phyloP scores from a whole-genome alignment of 23 tunicate genomes.

The Clavelina lepadiformis region DNA sequence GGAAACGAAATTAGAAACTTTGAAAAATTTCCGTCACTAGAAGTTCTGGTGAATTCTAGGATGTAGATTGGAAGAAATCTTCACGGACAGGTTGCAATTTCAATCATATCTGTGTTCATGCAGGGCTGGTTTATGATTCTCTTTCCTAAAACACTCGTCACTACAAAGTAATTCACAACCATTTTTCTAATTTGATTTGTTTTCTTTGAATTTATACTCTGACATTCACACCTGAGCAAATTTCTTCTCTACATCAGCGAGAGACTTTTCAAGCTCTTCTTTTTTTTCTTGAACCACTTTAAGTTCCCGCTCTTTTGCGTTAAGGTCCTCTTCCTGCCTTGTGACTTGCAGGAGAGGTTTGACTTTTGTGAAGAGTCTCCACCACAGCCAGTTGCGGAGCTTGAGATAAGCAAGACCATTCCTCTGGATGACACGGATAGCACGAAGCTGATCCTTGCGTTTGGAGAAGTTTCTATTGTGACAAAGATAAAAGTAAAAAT shows the following conservation, averaged over 20 bases:
- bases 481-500: too few species aligned
- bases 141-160: too few species aligned
- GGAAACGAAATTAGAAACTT: not conserved
- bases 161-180: too few species aligned
- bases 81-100: too few species aligned
- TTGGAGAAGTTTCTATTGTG: constrained; percentile 77
- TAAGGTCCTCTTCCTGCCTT: constrained; percentile 82
- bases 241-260: constrained; percentile 52
- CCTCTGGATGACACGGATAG: constrained; percentile 92
- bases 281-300: constrained; percentile 57
- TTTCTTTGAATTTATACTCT: too few species aligned
- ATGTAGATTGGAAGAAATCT: too few species aligned
- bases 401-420: constrained; percentile 97
- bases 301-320: constrained; percentile 72
- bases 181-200: too few species aligned
- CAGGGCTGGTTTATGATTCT: too few species aligned
- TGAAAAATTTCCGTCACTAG: not conserved
- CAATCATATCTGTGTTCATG: too few species aligned
- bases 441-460: constrained; percentile 96
- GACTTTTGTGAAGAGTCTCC: constrained; percentile 99
- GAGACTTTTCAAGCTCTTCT: constrained; percentile 53
- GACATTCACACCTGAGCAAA: constrained; percentile 85
- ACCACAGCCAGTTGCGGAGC: constrained; percentile 99
- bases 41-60: too few species aligned
- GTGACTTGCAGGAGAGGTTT: constrained; percentile 96